phyloP scores from a whole-genome alignment of 2,797 vertebrate genomes.

The Coendou prehensilis region DNA sequence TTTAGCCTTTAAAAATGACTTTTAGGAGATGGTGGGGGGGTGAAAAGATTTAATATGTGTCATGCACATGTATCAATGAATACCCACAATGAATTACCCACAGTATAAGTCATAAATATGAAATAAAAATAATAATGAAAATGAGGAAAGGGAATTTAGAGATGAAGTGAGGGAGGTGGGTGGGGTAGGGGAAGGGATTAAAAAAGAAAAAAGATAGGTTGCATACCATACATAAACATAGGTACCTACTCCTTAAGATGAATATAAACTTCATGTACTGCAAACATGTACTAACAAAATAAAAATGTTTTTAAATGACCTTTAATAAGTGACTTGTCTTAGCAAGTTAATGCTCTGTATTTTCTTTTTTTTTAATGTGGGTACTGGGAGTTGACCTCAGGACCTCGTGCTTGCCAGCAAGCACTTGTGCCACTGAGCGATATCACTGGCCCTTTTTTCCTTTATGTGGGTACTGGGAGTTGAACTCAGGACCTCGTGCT shows the following conservation, averaged over 20 bases:
- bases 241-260: not conserved
- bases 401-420: too few species aligned
- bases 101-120: not conserved
- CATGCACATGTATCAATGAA: not conserved
- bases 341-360: not conserved
- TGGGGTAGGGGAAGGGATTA: not conserved
- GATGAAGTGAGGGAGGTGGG: not conserved
- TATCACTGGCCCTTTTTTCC: too few species aligned
- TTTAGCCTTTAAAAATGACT: not conserved
- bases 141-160: not conserved
- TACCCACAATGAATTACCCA: not conserved
- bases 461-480: too few species aligned
- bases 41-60: not conserved
- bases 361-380: too few species aligned
- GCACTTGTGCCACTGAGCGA: too few species aligned
- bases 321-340: not conserved
- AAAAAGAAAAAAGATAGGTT: not conserved
- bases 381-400: too few species aligned
- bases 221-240: too few species aligned
- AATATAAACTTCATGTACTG: not conserved
- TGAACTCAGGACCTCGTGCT: too few species aligned
- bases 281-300: not conserved
- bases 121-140: not conserved
- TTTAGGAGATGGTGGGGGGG: not conserved
- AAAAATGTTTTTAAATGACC: not conserved